Base-by-base conservation (phyloP, 2,113 vertebrate genomes). In the Oxygymnocypris stewartii region DNA sequence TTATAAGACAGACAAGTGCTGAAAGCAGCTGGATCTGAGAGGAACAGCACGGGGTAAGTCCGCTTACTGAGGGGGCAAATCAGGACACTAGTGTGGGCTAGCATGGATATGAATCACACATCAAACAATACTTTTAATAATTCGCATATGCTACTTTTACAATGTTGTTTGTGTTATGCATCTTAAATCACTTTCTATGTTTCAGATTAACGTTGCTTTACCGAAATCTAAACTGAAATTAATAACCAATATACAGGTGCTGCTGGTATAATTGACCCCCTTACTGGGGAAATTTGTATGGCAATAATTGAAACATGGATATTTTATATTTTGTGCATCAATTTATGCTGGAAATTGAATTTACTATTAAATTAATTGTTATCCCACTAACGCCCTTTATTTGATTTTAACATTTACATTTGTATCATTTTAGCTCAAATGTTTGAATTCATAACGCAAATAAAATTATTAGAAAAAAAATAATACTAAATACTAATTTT, bases 1-100 rank as follows among this genome's bases (percentile, higher is more conserved):
- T 57, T 74, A 23, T 80, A 42, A 80, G 78, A 74, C 31, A 84
- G 67, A 42, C 31, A 59, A 28, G 81, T 35, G 28, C 63, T 71
- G 81, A 83, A 54, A 71, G 81, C 79, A 47, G 42, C 28, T 82
- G 44, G 49, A 84, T 47, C 44, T 67, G 51, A 57, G 20, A 44
- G 28, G 28, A 65, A 28, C 40, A 3, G 28, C 28, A 83, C 63
- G 10, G 65, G 80, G 81, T 83, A 71, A 83, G 81, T 83, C 6
- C 12, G 35, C 0, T 37, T 40, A 7, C 10, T 37, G 23, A 71
- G 63, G 44, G 49, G 59, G 47, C 47, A 40, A 74, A 73, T 40
- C 7, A 84, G 28, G 31, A 13, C 4, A 59, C 49, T 51, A 51
- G 14, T 51, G 49, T 51, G 13, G 6, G 23, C 40, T 79, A 79